Evolutionary conservation across 2,113 vertebrate species (phyloP), one percentile per base, ranked within the genome.

Genomic region (Eulemur macaco): DNA sequence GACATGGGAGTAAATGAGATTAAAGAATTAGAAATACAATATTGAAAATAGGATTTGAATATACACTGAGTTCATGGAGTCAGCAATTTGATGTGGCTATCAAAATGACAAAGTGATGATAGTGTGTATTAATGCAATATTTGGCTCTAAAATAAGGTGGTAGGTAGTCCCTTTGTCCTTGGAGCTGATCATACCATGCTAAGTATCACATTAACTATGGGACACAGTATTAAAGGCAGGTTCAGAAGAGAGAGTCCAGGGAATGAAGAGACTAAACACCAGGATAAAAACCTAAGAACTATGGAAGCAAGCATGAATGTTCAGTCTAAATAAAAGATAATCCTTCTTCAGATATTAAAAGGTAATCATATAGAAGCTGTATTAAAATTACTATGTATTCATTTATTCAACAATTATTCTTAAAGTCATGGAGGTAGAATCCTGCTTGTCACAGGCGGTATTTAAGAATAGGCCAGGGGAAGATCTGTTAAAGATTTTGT

Each of bases 331-430:
- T 58, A 85, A 82, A 88, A 63, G 12, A 78, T 64, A 21, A 25
- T 56, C 66, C 47, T 52, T 68, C 58, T 76, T 96, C 73, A 80
- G 5, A 39, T 94, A 90, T 90, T 71, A 45, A 92, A 92, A 74
- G 10, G 1, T 9, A 54, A 15, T 64, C 37, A 27, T 18, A 20
- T 60, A 63, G 50, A 71, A 96, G 14, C 25, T 85, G 27, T 21
- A 74, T 95, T 68, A 69, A 69, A 56, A 58, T 64, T 13, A 86
- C n/a, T 47, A 47, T 29, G 25, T 21, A n/a, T 68, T 95, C 11
- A 42, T 39, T 47, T 69, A 96, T 69, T 89, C 80, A 56, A 64
- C 17, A 58, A 23, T 56, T 85, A 45, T 68, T 89, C 54, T 68
- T 83, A 64, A 94, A 47, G 29, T 9, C 64, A 11, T 42, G 8